Base-by-base conservation (phyloP, 2,113 vertebrate genomes). In the Stictonetta naevosa region DNA sequence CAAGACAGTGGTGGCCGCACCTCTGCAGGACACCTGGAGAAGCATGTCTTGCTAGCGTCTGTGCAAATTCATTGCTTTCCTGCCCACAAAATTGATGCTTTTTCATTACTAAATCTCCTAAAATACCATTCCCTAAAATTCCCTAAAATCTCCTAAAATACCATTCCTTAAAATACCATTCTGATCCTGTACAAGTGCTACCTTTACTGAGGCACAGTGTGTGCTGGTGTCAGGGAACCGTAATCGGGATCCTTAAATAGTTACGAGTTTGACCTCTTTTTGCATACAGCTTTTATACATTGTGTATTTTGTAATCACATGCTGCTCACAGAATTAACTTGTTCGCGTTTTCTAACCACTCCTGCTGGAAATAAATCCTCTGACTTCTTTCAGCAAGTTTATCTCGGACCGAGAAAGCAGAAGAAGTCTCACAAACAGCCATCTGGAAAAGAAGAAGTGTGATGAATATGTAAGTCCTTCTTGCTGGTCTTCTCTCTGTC, bases 391-490 rank as follows among this genome's bases (percentile, higher is more conserved):
- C 97, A 98, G 98, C 95, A 98, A 98, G 71, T 98, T 98, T 96
- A 98, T 98, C 97, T 98, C 97, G 29, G 98, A 98, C 53, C 97
- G 97, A 23, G 98, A 98, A 95, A 98, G 98, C 89, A 98, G 98
- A 97, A 97, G 97, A 97, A 98, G 97, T 92, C 98, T 98, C 81
- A 98, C 98, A 14, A 98, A 98, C 95, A 98, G 98, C 84, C 97
- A 98, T 75, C 86, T 98, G 95, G 98, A 98, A 93, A 98, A 98
- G 96, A 98, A 98, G 96, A 98, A 98, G 93, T 98, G 98, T 0
- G 98, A 98, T 82, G 98, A 98, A 90, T 98, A 98, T 76, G 98
- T 98, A 97, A 98, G 98, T 98, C 23, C 74, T 36, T 75, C 55
- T 80, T 46, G 18, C 13, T 59, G 28, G 21, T 69, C 46, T 71